These are phyloP conservation scores for Strigamia maritima DNA, from an alignment of 2,888 invertebrate genomes.

Conservation along the genomic window DNA sequence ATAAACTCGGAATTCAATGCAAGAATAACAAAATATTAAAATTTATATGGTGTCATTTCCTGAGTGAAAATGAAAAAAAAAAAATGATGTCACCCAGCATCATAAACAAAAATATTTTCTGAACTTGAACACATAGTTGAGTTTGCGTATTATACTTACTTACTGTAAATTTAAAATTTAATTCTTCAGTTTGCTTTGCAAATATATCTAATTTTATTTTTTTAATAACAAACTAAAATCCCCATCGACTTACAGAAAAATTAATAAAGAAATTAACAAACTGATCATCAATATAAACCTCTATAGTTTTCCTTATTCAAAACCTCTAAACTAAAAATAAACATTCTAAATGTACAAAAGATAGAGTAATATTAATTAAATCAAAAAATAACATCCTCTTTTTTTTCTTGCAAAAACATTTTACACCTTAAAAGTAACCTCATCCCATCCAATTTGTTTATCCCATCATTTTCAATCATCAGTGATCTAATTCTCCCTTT, in stretches of 20 bases:
- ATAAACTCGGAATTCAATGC: background rate
- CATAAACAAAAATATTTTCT: background rate
- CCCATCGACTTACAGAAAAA: too few relatives aligned
- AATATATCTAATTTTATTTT: background rate
- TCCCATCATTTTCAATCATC: background rate
- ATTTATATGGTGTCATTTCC: background rate
- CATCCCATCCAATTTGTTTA: background rate
- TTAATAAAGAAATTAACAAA: background rate
- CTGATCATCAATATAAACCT: background rate
- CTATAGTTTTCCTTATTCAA: background rate
- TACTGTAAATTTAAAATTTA: background rate
- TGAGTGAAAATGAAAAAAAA: background rate
- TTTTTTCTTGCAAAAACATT: background rate
- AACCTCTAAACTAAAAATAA: background rate
- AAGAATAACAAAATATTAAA: background rate
- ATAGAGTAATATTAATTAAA: background rate
- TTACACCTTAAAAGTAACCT: background rate
- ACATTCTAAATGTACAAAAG: background rate
- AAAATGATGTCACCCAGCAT: background rate
- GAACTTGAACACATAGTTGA: too few relatives aligned
- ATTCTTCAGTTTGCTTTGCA: background rate
- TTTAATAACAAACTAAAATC: background rate
- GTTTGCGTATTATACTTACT: too few relatives aligned
- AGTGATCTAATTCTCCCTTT: too few relatives aligned
- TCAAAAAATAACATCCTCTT: background rate